These are phyloP conservation scores for Mactra quadrangularis DNA, from an alignment of 1,140 invertebrate genomes.

Conservation along the genomic window DNA sequence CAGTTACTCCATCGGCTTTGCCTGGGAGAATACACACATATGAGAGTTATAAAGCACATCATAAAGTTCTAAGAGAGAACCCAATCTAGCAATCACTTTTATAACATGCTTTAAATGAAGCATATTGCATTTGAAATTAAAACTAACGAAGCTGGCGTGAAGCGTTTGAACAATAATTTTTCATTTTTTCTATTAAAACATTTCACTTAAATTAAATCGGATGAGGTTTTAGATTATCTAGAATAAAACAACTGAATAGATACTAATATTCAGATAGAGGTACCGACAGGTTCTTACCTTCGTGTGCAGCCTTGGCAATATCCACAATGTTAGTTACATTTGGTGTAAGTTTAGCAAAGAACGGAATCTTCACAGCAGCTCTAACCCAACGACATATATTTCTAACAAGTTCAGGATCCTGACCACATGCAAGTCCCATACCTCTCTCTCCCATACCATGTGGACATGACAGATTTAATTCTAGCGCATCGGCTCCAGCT, in stretches of 20 bases:
- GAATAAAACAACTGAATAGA: no score
- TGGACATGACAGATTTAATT: conserved; percentile 98
- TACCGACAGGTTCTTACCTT: conserved; percentile 90
- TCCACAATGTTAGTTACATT: conserved; percentile 97
- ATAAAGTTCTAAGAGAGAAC: no score
- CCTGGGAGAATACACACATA: conserved; percentile 87
- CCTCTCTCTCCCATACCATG: conserved; percentile 97
- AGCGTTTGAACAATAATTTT: no score
- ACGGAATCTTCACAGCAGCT: conserved; percentile 94
- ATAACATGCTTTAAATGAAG: no score
- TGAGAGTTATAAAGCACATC: no score
- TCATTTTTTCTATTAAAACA: no score
- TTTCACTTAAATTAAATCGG: no score
- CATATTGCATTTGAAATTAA: no score
- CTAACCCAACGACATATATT: conserved; percentile 96
- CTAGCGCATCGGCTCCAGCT: conserved; percentile 96
- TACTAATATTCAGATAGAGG: no score
- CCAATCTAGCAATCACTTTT: no score
- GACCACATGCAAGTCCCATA: conserved; percentile 99
- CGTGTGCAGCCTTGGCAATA: conserved; percentile 95
- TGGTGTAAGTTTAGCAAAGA: conserved; percentile 98
- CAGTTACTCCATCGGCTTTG: conserved; percentile 96
- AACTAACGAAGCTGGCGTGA: no score
- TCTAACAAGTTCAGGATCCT: conserved; percentile 93
- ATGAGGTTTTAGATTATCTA: no score